Base-by-base conservation (phyloP, 2,797 vertebrate genomes). In the Paratrypauchen microcephalus region DNA sequence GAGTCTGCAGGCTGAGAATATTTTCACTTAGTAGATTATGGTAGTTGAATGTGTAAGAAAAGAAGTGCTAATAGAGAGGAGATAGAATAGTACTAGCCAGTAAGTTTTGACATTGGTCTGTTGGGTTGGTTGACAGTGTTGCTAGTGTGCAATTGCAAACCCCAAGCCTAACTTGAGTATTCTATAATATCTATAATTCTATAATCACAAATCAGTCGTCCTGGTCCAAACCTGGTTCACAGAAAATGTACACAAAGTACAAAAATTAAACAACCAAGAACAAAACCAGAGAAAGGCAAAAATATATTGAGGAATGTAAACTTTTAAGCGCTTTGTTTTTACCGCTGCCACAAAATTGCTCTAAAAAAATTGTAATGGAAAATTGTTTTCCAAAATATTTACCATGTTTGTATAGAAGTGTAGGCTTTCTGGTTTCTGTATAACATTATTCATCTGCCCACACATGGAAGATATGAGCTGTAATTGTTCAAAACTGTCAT, bases 401-500 rank as follows among this genome's bases (percentile, higher is more conserved):
- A 47, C 71, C 8, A 32, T 62, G n/a, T 66, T 56, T 69, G 12
- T 69, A n/a, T 69, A 61, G 26, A 64, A 50, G 52, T 61, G 61
- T 23, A 7, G 60, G 47, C 21, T 62, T 76, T 56, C 54, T 71
- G 54, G 23, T 79, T 76, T 76, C 47, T 81, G 59, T 24, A 66
- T 57, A 55, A 64, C 65, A 78, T 62, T 75, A 71, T 75, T 86
- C 69, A 71, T 0, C 16, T 58, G 76, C 75, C 83, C 73, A 82
- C 80, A 69, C 66, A 76, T 63, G 69, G 39, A 62, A 74, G 60
- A 54, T 73, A 58, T 70, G 72, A 57, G 41, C 4, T 21, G 73
- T 73, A 75, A 83, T 83, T 87, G 82, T 84, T 86, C 54, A 8
- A 69, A 45, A 76, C 26, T 74, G 32, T 60, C 72, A 69, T 64